These are phyloP conservation scores for Synergus umbraculus DNA, from an alignment of 2,888 invertebrate genomes.

Conservation along the genomic window DNA sequence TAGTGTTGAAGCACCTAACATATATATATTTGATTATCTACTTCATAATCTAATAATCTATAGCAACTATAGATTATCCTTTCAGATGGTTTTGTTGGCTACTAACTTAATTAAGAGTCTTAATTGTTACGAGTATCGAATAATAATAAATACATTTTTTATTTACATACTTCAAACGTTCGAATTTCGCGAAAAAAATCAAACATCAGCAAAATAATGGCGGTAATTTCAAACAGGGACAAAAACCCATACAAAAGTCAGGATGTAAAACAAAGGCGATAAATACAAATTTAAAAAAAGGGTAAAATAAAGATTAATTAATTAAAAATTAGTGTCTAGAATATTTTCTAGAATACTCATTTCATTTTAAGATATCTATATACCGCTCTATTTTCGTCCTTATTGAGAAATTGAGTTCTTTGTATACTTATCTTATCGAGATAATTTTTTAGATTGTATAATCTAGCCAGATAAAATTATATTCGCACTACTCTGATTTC, in stretches of 20 bases:
- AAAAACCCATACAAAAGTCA: too few species aligned
- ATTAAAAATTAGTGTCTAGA: background rate
- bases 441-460: background rate
- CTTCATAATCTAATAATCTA: background rate
- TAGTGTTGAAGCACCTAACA: background rate
- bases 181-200: background rate
- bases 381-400: too few species aligned
- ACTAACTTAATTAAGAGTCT: too few species aligned
- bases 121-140: too few species aligned
- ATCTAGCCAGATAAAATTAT: background rate
- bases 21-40: background rate
- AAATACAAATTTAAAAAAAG: background rate
- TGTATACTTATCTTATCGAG: background rate
- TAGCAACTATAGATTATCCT: background rate
- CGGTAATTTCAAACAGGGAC: background rate
- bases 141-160: too few species aligned
- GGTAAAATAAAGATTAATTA: background rate
- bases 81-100: background rate
- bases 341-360: background rate
- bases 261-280: background rate
- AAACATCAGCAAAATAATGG: background rate
- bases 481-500: background rate
- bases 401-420: too few species aligned
- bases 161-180: too few species aligned
- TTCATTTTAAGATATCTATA: too few species aligned